phyloP scores from a whole-genome alignment of 1,140 invertebrate species.

The Brachionus koreanus region DNA sequence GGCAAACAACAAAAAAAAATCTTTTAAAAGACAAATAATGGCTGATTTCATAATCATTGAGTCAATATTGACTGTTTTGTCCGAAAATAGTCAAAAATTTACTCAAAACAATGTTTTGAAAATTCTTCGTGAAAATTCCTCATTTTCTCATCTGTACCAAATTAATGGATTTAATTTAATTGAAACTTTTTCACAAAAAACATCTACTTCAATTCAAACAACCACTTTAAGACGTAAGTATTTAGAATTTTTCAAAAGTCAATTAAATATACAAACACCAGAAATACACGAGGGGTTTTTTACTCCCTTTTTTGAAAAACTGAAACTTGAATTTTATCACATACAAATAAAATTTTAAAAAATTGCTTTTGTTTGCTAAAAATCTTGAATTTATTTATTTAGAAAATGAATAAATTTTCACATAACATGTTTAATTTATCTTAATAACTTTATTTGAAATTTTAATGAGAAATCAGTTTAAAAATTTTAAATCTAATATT shows the following conservation, averaged over 20 bases:
- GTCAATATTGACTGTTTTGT: not conserved
- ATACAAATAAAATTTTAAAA: too few species aligned
- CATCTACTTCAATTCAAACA: not conserved
- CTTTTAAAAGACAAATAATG: not conserved
- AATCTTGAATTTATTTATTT: not conserved
- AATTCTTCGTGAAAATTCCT: not conserved
- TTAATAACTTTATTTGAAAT: not conserved
- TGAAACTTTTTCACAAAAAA: not conserved
- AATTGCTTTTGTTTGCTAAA: too few species aligned
- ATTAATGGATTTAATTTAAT: not conserved
- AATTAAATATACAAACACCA: too few species aligned
- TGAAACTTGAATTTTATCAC: too few species aligned
- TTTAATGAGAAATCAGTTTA: too few species aligned
- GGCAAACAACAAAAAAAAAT: not conserved
- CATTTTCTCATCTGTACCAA: not conserved
- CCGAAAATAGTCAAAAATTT: not conserved
- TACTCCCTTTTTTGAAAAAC: too few species aligned
- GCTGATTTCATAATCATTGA: not conserved
- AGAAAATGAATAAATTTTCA: too few species aligned
- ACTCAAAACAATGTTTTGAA: constrained; percentile 3
- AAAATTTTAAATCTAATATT: not conserved
- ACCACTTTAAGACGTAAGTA: constrained; percentile 2
- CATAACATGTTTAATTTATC: not conserved
- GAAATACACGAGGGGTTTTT: too few species aligned
- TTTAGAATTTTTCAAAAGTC: too few species aligned